Percentiles rank a stretch among this genome's conserved stretches.
Conservation (phyloP, 2,113 vertebrate genomes). For the Alosa alosa region DNA sequence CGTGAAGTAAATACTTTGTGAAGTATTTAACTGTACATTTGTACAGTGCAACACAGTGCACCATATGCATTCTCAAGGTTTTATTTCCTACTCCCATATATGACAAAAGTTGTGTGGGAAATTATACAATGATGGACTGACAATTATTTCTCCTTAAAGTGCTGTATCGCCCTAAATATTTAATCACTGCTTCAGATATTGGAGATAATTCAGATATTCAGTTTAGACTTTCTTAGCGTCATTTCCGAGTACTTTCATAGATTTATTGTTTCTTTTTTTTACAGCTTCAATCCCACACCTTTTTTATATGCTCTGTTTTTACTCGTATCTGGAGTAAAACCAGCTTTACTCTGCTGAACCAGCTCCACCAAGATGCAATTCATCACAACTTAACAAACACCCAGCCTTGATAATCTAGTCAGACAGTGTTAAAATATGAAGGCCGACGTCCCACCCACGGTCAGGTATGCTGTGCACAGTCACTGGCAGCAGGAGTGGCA, state of each 20-base stretch:
- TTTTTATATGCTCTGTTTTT: neutral
- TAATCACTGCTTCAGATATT: neutral
- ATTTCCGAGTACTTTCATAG: neutral
- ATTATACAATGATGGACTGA: neutral
- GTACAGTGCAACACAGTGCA: neutral
- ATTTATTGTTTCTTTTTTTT: neutral
- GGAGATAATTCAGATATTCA: neutral
- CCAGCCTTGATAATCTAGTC: neutral
- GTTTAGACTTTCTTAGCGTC: neutral
- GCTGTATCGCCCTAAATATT: neutral
- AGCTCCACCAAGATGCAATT: neutral
- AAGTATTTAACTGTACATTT: neutral
- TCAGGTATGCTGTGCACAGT: constrained; percentile 1
- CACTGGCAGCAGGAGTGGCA: neutral
- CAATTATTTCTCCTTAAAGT: neutral
- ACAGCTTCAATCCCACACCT: neutral
- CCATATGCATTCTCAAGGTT: neutral
- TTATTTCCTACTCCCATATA: neutral
- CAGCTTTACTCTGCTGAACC: neutral
- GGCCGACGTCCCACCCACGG: neutral
- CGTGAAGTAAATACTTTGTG: neutral
- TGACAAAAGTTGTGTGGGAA: neutral
- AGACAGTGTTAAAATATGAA: constrained; percentile 5
- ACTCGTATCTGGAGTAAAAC: neutral
- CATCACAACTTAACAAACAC: neutral